A percentile compares a stretch with the other conserved stretches of the same genome.
These are phyloP conservation scores for Esox masquinongy DNA, from an alignment of 2,797 vertebrate species.

Conservation along the genomic window DNA sequence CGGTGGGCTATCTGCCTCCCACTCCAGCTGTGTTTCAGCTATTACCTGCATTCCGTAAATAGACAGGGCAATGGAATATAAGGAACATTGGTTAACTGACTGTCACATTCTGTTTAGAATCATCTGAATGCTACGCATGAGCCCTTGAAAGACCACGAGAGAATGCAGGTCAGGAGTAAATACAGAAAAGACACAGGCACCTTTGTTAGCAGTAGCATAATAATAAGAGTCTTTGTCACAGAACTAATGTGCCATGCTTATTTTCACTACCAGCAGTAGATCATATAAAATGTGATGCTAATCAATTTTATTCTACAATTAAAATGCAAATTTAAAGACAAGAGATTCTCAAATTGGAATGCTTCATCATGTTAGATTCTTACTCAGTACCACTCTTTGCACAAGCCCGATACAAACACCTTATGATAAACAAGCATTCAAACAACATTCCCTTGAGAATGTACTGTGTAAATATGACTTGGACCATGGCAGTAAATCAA, in stretches of 20 bases:
- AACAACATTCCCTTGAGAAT: neutral
- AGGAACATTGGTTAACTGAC: slow-evolving; percentile 28
- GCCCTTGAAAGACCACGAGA: neutral
- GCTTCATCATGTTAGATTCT: neutral
- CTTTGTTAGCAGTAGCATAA: neutral
- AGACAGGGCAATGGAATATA: slow-evolving; percentile 18
- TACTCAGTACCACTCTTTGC: neutral
- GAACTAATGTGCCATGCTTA: neutral
- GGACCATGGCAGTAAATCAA: neutral
- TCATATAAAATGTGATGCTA: slow-evolving; percentile 1
- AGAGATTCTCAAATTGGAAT: neutral
- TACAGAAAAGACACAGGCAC: neutral
- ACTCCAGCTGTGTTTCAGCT: neutral
- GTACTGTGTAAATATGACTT: neutral
- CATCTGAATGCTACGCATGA: neutral
- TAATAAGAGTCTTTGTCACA: neutral
- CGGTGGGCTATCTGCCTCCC: neutral
- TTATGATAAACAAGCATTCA: neutral
- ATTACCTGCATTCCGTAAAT: neutral
- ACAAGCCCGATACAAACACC: neutral
- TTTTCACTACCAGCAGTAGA: neutral
- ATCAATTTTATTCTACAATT: neutral
- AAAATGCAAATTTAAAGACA: slow-evolving; percentile 7
- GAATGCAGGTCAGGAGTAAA: neutral
- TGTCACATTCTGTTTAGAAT: slow-evolving; percentile 1